These are phyloP conservation scores for Charaxes varanes DNA, from an alignment of 1,140 invertebrate genomes.

Conservation along the genomic window DNA sequence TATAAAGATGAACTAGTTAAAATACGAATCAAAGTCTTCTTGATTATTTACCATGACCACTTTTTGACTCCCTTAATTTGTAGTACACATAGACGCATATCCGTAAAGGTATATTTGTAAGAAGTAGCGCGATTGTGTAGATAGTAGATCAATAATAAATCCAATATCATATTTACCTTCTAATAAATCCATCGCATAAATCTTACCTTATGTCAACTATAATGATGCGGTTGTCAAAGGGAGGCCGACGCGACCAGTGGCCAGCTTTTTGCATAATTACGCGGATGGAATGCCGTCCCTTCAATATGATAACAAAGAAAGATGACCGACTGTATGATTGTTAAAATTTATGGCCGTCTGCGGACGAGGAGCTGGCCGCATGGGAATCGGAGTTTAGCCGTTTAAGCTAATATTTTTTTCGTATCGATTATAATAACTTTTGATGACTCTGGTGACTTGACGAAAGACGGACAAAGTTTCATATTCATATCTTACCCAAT, in stretches of 20 bases:
- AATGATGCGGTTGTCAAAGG: conserved; percentile 68
- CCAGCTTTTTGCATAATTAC: conserved; percentile 72
- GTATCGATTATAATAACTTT: conserved; percentile 1
- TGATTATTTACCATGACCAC: too few relatives aligned
- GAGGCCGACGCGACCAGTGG: conserved; percentile 52
- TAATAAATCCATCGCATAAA: conserved; percentile 68
- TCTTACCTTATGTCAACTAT: conserved; percentile 69
- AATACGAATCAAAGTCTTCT: too few relatives aligned
- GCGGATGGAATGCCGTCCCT: conserved; percentile 59
- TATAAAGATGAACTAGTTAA: conserved; percentile 68
- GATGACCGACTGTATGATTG: conserved; percentile 61
- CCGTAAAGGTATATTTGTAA: too few relatives aligned
- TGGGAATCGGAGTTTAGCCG: conserved; percentile 30
- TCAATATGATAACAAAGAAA: conserved; percentile 72
- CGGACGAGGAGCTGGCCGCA: conserved; percentile 26
- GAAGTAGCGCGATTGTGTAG: too few relatives aligned
- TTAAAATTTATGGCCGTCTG: conserved; percentile 53
- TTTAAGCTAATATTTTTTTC: conserved; percentile 7
- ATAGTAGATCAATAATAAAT: too few relatives aligned
- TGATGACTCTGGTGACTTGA: too few relatives aligned
- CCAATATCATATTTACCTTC: conserved; percentile 57
- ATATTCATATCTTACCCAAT: too few relatives aligned
- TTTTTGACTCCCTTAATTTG: too few relatives aligned
- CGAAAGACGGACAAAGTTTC: too few relatives aligned
- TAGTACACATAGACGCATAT: too few relatives aligned